phyloP scores from a whole-genome alignment of 2,888 invertebrate genomes.

The Lysandra bellargus region DNA sequence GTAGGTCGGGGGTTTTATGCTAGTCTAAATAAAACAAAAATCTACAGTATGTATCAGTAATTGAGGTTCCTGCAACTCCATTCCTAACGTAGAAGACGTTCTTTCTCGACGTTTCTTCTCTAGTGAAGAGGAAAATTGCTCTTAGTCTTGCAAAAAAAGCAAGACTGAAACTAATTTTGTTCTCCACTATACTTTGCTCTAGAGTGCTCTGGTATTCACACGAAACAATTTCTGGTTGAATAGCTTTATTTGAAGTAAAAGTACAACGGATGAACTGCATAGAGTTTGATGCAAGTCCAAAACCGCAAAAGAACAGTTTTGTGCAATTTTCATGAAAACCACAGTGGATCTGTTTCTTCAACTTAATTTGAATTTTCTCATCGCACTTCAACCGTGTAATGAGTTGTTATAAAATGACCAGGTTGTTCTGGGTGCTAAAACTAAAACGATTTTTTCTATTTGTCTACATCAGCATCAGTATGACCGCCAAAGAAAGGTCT shows the following conservation, averaged over 20 bases:
- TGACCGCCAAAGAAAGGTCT: too few relatives aligned
- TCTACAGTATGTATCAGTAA: neutral
- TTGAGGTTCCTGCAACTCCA: too few relatives aligned
- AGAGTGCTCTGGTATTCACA: too few relatives aligned
- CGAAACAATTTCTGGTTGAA: neutral
- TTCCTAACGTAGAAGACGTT: too few relatives aligned
- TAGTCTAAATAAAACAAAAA: neutral
- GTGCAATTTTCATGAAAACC: neutral
- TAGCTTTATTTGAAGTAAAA: neutral
- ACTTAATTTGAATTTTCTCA: neutral
- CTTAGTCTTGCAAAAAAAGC: too few relatives aligned
- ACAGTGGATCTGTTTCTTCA: neutral
- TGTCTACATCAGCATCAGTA: neutral
- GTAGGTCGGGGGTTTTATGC: neutral
- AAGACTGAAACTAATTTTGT: too few relatives aligned
- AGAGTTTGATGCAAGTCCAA: conserved; percentile 9
- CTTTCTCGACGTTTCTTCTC: too few relatives aligned
- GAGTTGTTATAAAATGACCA: conserved; percentile 3
- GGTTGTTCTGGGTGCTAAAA: neutral
- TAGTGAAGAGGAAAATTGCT: too few relatives aligned
- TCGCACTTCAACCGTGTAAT: conserved; percentile 21
- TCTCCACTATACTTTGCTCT: too few relatives aligned
- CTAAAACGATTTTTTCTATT: neutral
- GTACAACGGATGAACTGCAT: neutral
- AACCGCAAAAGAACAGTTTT: neutral